Evolutionary conservation across 1,140 invertebrate genomes (phyloP), one percentile per base, ranked within the genome.

Genomic region (Chironomus tepperi): DNA sequence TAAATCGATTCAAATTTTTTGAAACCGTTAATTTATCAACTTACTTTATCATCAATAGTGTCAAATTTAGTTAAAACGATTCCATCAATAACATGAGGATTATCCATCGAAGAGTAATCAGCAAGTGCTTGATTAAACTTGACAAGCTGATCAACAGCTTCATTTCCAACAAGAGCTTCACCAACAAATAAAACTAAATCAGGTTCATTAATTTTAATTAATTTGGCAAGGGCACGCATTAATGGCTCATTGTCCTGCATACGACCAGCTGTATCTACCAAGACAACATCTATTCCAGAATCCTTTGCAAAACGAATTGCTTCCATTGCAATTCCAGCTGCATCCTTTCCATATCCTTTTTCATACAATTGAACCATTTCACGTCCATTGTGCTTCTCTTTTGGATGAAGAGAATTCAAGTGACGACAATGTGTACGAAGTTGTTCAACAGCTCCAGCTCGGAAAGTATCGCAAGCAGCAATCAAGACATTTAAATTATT

Each of bases 221-320:
- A 88, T 84, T 99, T 99, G 3, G 97, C 91, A 12, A 99, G 84
- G 10, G 97, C 94, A 78, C 95, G 88, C 98, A 99, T 99, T 8
- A 99, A 84, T 0, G 98, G 98, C 83, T 99, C 98, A 83, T 99
- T 99, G 83, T 99, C 97, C 84, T 99, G 98, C 98, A 99, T 99
- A 76, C 98, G 87, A 7, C 98, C 98, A 42, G 98, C 97, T 1
- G 98, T 99, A 83, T 99, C 98, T 12, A 99, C 89, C 6, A 99
- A 83, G 16, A 98, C 97, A 15, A 98, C 88, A 85, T 99, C 95
- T 73, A 95, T 89, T 67, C 87, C 86, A 1, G 87, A 88, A 77
- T 97, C 94, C 73, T 88, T 88, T 0, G 93, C 93, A 83, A 88
- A 95, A 77, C 91, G 89, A 77, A 99, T 98, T 0, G 97, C 98